A percentile compares a stretch with the other conserved stretches of the same genome.
Conservation (phyloP, 2,113 vertebrate genomes). For the Aphelocoma coerulescens region DNA sequence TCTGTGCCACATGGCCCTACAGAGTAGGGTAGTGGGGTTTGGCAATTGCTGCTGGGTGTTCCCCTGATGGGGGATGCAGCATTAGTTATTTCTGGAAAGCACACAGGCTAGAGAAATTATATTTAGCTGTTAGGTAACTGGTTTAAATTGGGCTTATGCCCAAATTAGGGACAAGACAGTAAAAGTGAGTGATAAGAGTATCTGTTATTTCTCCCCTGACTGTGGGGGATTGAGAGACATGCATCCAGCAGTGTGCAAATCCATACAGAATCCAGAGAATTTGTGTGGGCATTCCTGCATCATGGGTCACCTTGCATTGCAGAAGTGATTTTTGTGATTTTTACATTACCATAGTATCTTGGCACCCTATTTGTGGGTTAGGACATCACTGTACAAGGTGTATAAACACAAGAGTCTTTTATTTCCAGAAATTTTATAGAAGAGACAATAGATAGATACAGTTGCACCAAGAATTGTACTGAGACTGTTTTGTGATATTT, state of each 20-base stretch:
- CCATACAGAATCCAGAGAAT: neutral
- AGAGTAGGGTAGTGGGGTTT: neutral
- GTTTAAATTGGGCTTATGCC: constrained; percentile 55
- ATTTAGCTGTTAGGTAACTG: constrained; percentile 48
- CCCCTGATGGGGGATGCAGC: neutral
- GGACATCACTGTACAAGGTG: neutral
- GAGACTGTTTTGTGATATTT: neutral
- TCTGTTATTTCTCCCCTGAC: neutral
- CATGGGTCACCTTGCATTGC: accelerated
- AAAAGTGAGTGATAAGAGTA: constrained; percentile 45
- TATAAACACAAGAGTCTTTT: neutral
- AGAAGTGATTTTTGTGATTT: neutral
- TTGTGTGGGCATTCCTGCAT: neutral
- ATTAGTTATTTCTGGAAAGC: constrained; percentile 43
- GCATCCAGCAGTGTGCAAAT: neutral
- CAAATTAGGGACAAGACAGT: constrained; percentile 28
- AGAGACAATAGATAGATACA: neutral
- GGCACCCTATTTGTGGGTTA: neutral
- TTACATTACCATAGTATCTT: neutral
- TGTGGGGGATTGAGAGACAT: neutral
- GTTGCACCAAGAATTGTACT: neutral
- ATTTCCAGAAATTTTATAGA: neutral
- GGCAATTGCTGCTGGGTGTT: neutral
- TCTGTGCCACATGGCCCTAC: neutral
- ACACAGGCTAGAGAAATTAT: constrained; percentile 18